Percentiles rank a stretch among this genome's conserved stretches.
phyloP scores from a whole-genome alignment of 2,888 invertebrate genomes.

The Mylabris sibirica region DNA sequence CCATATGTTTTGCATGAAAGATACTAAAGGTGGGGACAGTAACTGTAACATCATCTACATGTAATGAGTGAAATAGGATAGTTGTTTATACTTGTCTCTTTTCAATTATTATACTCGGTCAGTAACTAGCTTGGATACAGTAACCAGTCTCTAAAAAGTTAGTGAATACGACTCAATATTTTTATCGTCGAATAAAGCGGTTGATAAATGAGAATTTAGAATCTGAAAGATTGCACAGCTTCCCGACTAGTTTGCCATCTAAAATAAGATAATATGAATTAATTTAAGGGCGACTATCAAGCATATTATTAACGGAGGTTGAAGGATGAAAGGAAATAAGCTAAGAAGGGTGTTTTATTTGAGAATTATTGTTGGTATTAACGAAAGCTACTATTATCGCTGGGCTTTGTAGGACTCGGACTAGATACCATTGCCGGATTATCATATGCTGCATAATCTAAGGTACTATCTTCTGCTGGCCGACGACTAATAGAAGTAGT shows the following conservation, averaged over 20 bases:
- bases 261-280: neutral
- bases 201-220: neutral
- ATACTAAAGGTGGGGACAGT: too few species aligned
- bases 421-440: constrained; percentile 71
- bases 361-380: too few species aligned
- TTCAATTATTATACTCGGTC: too few species aligned
- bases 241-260: constrained; percentile 23
- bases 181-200: too few species aligned
- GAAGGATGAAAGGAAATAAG: neutral
- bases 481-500: constrained; percentile 76
- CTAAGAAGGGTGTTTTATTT: neutral
- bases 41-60: too few species aligned
- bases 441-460: constrained; percentile 81
- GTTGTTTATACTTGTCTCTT: too few species aligned
- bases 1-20: too few species aligned
- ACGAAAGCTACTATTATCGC: neutral
- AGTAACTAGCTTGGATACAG: too few species aligned
- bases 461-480: constrained; percentile 76
- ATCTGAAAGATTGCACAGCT: constrained; percentile 29
- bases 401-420: constrained; percentile 21
- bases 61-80: too few species aligned
- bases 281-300: neutral
- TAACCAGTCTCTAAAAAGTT: too few species aligned
- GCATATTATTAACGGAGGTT: neutral
- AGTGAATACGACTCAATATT: too few species aligned